Percentiles rank a stretch among this genome's conserved stretches.
These are phyloP conservation scores for Hydrozoanthus tunicans DNA, from an alignment of 64 coral and sea anemone genomes.

Conservation along the genomic window DNA sequence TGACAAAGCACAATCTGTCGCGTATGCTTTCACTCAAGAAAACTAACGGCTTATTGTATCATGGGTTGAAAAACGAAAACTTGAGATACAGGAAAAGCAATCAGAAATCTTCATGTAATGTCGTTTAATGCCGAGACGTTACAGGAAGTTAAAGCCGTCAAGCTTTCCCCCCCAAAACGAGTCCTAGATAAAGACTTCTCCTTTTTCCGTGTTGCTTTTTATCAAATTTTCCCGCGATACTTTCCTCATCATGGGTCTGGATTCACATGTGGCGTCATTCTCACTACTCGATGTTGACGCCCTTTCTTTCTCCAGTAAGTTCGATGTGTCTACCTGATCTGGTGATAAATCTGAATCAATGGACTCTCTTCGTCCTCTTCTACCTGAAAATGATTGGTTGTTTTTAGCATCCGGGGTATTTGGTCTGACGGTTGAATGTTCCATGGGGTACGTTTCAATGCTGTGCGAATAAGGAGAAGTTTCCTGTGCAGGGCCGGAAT, in stretches of 20 bases:
- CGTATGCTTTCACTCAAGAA: too few relatives aligned
- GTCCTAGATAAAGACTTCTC: slow-evolving; percentile 31
- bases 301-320: background rate
- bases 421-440: background rate
- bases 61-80: too few relatives aligned
- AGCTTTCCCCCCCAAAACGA: background rate
- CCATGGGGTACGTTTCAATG: background rate
- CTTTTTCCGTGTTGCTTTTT: background rate
- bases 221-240: background rate
- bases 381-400: background rate
- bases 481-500: background rate
- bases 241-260: slow-evolving; percentile 46
- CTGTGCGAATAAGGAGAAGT: background rate
- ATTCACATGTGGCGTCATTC: background rate
- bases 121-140: too few relatives aligned
- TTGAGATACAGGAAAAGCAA: too few relatives aligned
- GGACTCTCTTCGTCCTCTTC: background rate
- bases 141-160: background rate
- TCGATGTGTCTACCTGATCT: background rate
- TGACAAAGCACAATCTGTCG: too few relatives aligned
- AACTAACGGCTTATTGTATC: too few relatives aligned
- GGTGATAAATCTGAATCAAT: background rate
- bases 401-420: background rate
- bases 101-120: too few relatives aligned
- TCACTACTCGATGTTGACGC: background rate